phyloP scores from a whole-genome alignment of 2,888 invertebrate genomes.

The Theretra japonica region DNA sequence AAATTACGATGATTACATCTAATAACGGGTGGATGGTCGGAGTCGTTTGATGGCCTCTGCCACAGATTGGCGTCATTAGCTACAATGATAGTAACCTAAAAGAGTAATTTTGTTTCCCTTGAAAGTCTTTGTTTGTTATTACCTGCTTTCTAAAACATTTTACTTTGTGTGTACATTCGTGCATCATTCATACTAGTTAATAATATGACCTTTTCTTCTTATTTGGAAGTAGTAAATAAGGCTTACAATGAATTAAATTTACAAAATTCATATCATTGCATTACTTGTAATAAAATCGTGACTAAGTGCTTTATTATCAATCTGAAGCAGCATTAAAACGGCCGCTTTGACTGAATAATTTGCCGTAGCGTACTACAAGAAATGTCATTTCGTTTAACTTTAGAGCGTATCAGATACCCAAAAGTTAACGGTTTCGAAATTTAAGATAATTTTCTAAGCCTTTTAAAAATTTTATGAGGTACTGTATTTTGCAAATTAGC shows the following conservation, averaged over 20 bases:
- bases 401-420: background rate
- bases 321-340: conserved; percentile 1
- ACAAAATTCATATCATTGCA: background rate
- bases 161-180: background rate
- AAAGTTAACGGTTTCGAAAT: background rate
- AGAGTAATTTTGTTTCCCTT: conserved; percentile 75
- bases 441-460: too few species aligned
- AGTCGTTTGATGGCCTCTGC: conserved; percentile 74
- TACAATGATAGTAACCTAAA: conserved; percentile 78
- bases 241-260: background rate
- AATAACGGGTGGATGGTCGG: conserved; percentile 74
- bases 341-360: conserved; percentile 4
- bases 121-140: conserved; percentile 56
- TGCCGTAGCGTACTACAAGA: background rate
- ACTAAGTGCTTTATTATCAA: conserved; percentile 21
- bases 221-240: conserved; percentile 17
- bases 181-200: background rate
- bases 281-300: conserved; percentile 3
- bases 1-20: conserved; percentile 83
- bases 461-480: too few species aligned
- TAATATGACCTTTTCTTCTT: background rate
- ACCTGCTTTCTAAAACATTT: conserved; percentile 46
- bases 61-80: conserved; percentile 81
- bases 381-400: background rate
- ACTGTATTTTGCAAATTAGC: too few species aligned